phyloP scores from a whole-genome alignment of 2,113 vertebrate species.

The Dipodomys merriami region DNA sequence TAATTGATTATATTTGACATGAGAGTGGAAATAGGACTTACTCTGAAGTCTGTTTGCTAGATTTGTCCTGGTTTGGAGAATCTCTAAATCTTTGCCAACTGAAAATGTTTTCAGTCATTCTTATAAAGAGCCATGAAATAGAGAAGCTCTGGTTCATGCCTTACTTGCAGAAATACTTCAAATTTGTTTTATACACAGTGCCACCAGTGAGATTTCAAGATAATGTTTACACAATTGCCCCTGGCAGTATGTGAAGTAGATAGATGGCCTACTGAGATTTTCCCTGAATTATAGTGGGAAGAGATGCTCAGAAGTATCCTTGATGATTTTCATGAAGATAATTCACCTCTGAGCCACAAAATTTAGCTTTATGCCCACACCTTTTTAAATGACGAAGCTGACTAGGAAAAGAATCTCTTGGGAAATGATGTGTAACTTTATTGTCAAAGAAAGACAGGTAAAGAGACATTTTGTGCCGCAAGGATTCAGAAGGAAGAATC shows the following conservation, averaged over 20 bases:
- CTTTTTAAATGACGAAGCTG: conserved; percentile 8
- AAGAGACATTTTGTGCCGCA: neutral
- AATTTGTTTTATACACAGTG: neutral
- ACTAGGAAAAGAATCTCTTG: neutral
- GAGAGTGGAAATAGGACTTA: neutral
- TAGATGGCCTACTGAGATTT: neutral
- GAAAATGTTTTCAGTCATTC: conserved; percentile 18
- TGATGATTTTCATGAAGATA: neutral
- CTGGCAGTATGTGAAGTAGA: neutral
- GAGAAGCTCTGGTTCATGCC: neutral
- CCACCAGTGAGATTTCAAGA: conserved; percentile 8
- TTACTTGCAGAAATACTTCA: neutral
- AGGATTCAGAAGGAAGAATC: neutral
- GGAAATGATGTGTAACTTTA: conserved; percentile 27
- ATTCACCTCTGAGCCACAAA: conserved; percentile 25
- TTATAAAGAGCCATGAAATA: neutral
- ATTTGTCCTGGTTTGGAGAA: neutral
- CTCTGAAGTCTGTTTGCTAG: neutral
- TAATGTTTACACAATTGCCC: conserved; percentile 8
- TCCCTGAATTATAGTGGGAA: neutral
- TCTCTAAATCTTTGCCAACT: conserved; percentile 3
- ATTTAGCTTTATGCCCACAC: neutral
- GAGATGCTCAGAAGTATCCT: conserved; percentile 9
- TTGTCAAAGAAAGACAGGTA: neutral
- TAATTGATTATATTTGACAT: neutral